These are phyloP conservation scores for Xenus cinereus DNA, from an alignment of 2,113 vertebrate genomes.

Conservation along the genomic window DNA sequence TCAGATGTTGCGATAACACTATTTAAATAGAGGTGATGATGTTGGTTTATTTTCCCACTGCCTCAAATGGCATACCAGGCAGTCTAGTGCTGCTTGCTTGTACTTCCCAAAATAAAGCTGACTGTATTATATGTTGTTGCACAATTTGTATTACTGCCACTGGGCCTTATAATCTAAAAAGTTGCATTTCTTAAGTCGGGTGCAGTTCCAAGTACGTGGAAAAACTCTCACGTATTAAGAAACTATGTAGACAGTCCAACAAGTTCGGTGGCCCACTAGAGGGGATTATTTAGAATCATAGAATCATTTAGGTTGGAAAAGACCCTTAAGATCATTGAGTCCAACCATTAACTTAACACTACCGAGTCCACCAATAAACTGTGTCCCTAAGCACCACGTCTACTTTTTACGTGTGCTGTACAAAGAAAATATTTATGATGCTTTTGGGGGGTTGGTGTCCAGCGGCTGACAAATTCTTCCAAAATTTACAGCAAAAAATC, in stretches of 20 bases:
- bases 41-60: constrained; percentile 39
- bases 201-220: not conserved
- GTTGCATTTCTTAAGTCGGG: not conserved
- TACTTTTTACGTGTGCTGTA: not conserved
- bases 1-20: not conserved
- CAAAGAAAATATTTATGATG: not conserved
- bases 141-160: not conserved
- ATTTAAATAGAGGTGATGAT: constrained; percentile 42
- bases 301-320: not conserved
- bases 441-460: not conserved
- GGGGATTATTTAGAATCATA: not conserved
- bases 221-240: not conserved
- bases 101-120: constrained; percentile 45
- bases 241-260: not conserved
- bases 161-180: not conserved
- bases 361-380: not conserved
- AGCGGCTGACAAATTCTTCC: not conserved
- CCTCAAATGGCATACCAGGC: constrained; percentile 22
- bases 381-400: not conserved
- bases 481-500: not conserved
- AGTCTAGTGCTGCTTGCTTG: not conserved
- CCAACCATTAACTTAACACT: not conserved
- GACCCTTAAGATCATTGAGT: not conserved
- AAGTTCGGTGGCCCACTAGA: not conserved
- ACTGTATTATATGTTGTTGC: not conserved